A percentile compares a stretch with the other conserved stretches of the same genome.
These are phyloP conservation scores for Phrynocephalus vlangalii DNA, from an alignment of 2,797 vertebrate species.

Conservation along the genomic window DNA sequence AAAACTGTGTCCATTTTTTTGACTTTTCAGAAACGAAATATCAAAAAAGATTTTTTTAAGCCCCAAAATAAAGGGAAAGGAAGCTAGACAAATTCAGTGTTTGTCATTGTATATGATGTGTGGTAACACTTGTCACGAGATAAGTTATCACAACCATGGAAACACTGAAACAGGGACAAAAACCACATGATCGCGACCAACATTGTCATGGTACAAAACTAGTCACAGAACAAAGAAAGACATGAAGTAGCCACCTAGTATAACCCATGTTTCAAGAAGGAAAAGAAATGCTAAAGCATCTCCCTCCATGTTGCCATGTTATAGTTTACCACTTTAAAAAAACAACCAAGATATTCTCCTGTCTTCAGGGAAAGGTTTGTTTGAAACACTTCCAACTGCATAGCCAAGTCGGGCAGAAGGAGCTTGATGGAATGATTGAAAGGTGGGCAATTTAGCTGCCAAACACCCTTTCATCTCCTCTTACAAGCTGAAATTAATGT, in stretches of 20 bases:
- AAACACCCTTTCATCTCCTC: slow-evolving; percentile 58
- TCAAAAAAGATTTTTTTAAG: too few species aligned
- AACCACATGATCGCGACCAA: too few species aligned
- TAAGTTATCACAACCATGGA: too few species aligned
- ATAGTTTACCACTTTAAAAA: slow-evolving; percentile 50
- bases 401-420: slow-evolving; percentile 51
- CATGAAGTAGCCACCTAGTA: background rate
- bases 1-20: too few species aligned
- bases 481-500: slow-evolving; percentile 55
- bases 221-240: too few species aligned
- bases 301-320: slow-evolving; percentile 29
- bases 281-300: slow-evolving; percentile 47
- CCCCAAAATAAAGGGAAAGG: too few species aligned
- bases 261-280: slow-evolving; percentile 2
- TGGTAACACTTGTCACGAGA: too few species aligned
- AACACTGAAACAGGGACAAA: too few species aligned
- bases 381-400: slow-evolving; percentile 51
- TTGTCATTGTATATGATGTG: too few species aligned
- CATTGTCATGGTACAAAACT: too few species aligned
- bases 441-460: slow-evolving; percentile 66
- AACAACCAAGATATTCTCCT: slow-evolving; percentile 45
- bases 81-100: too few species aligned
- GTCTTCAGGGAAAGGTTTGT: slow-evolving; percentile 57
- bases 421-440: slow-evolving; percentile 58
- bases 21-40: too few species aligned